Evolutionary conservation across 2,113 vertebrate genomes (phyloP).

Genomic region (Scytalopus superciliaris): DNA sequence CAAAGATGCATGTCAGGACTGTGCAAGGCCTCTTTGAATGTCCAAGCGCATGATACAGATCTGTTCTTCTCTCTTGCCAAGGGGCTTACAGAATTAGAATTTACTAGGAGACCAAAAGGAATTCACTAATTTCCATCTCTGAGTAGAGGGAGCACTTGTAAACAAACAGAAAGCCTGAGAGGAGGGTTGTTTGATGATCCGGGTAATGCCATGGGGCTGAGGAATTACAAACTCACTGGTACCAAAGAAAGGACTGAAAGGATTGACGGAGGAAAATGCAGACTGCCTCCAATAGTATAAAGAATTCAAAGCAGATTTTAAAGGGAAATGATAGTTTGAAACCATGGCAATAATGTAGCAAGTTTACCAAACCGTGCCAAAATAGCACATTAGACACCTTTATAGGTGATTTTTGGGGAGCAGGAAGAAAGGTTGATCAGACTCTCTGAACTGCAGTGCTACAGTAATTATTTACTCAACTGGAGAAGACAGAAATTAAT

Average conservation of each 20-base stretch:
- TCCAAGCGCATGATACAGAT: background rate
- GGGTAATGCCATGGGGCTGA: background rate
- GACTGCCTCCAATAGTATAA: background rate
- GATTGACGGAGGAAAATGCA: background rate
- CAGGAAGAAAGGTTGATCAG: background rate
- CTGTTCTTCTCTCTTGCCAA: background rate
- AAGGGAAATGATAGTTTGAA: background rate
- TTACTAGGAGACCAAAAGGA: background rate
- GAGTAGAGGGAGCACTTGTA: background rate
- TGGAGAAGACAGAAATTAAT: background rate
- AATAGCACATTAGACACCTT: background rate
- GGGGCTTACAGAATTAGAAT: background rate
- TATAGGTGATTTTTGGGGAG: background rate
- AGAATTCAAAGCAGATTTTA: background rate
- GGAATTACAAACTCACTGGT: background rate
- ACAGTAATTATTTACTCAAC: background rate
- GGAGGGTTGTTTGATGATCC: background rate
- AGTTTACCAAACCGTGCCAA: background rate
- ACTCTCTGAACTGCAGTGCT: background rate
- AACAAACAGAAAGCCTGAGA: background rate
- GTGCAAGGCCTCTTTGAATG: background rate
- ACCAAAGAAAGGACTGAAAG: background rate
- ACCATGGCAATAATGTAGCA: background rate
- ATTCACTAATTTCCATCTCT: background rate
- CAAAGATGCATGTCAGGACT: background rate